Evolutionary conservation across 2,888 invertebrate genomes (phyloP), one percentile per base, ranked within the genome.

Genomic region (Nomada fucata): DNA sequence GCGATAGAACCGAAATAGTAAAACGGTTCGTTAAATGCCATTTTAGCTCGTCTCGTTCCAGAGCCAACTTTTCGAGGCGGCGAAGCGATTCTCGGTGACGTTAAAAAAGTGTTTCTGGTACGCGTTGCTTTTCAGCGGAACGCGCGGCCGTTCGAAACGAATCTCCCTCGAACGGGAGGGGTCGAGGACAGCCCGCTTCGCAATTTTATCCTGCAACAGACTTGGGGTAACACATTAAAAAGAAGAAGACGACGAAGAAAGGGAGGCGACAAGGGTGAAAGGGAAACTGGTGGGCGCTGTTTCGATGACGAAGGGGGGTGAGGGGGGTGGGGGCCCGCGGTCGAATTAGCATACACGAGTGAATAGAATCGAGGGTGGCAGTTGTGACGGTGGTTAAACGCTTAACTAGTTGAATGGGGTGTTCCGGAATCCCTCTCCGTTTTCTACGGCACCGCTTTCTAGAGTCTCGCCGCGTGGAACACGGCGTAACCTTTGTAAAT

Each of bases 11-110:
- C 72, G 79, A 89, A 85, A 89, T 86, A 83, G 83, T 78, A 70
- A 73, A 79, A 88, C 78, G 83, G 80, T 89, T 89, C 84, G 86
- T 84, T 88, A 86, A 89, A 88, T 88, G 82, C 73, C 86, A 76
- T 84, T 86, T 82, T 82, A 79, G 65, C 75, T 70, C 57, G 74
- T 79, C 79, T 68, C 79, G 83, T 76, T 77, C 76, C 73, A 74
- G 81, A 84, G 79, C 70, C 67, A 76, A 72, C 70, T 80, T 81
- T 85, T 79, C 78, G 78, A 74, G 82, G 82, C 75, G 77, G 82
- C 73, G 80, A 81, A 86, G 83, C 82, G 75, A 79, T 64, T 76
- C 73, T 67, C 80, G 77, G 79, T 83, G 85, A 81, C 76, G 71
- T 79, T 74, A 88, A 86, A 83, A 87, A 86, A 79, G 85, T 72